Conservation (phyloP, 2,797 vertebrate species). For the Huso huso region DNA sequence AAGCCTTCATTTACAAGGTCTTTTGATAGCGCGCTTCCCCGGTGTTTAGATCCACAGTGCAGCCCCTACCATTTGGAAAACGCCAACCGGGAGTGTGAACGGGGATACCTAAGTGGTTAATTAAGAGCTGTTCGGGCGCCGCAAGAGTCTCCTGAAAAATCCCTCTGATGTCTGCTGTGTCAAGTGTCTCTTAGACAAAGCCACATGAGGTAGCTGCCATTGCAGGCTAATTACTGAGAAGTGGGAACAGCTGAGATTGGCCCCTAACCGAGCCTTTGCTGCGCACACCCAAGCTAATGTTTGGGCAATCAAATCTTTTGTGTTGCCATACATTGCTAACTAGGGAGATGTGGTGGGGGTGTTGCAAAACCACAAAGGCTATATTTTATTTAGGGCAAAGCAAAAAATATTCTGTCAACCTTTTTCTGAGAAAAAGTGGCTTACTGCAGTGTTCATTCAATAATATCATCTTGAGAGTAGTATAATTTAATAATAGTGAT, state of each 20-base stretch:
- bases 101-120: slow-evolving; percentile 99
- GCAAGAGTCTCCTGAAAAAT: slow-evolving; percentile 95
- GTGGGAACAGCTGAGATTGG: slow-evolving; percentile 81
- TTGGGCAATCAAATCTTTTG: slow-evolving; percentile 49
- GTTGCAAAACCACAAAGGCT: slow-evolving; percentile 11
- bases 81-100: slow-evolving; percentile 78
- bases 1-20: slow-evolving; percentile 99
- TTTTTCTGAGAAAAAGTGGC: no score
- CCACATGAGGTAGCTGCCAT: slow-evolving; percentile 87
- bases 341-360: slow-evolving; percentile 33
- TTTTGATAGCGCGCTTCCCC: slow-evolving; percentile 97
- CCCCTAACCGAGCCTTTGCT: slow-evolving; percentile 59
- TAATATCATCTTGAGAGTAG: not conserved
- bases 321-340: slow-evolving; percentile 33
- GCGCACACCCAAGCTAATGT: slow-evolving; percentile 55
- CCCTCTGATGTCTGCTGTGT: slow-evolving; percentile 98
- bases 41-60: slow-evolving; percentile 87
- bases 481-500: not conserved
- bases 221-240: slow-evolving; percentile 91
- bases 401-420: no score
- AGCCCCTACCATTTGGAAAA: slow-evolving; percentile 90
- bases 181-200: slow-evolving; percentile 96
- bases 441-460: not conserved
- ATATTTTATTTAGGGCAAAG: no score
- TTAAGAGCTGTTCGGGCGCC: slow-evolving; percentile 97